phyloP scores from a whole-genome alignment of 2,113 vertebrate species.

The Siniperca knerii region DNA sequence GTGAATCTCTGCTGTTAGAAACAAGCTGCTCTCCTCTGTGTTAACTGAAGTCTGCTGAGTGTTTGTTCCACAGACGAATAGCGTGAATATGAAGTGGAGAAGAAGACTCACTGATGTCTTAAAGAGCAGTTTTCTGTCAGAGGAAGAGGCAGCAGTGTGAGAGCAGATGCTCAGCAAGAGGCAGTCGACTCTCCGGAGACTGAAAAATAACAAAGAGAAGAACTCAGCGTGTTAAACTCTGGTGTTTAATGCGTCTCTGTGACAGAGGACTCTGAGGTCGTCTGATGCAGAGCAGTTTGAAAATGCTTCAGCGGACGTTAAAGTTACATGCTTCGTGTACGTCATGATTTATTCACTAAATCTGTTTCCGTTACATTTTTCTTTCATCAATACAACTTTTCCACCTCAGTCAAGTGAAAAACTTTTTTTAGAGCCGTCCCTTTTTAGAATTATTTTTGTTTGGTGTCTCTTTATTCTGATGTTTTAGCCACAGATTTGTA shows the following conservation, averaged over 20 bases:
- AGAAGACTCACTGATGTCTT: constrained; percentile 27
- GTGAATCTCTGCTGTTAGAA: neutral
- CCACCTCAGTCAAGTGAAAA: neutral
- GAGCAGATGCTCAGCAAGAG: constrained; percentile 10
- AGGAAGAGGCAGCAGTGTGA: neutral
- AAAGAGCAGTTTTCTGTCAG: constrained; percentile 17
- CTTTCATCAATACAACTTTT: neutral
- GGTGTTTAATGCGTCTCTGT: neutral
- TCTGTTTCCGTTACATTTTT: neutral
- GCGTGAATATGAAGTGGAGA: constrained; percentile 20
- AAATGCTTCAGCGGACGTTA: neutral
- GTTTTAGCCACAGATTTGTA: neutral
- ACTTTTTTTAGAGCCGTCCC: neutral
- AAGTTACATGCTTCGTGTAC: neutral
- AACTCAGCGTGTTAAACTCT: neutral
- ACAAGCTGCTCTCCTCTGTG: neutral
- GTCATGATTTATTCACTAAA: neutral
- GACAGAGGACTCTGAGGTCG: neutral
- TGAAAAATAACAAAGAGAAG: constrained; percentile 5
- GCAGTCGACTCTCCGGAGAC: constrained; percentile 17
- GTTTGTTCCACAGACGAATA: neutral
- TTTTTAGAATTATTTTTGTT: neutral
- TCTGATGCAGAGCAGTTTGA: neutral
- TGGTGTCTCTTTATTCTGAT: neutral
- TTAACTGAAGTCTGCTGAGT: neutral